Conservation (phyloP, 2,113 vertebrate genomes). For the Potamarius usumacintae region DNA sequence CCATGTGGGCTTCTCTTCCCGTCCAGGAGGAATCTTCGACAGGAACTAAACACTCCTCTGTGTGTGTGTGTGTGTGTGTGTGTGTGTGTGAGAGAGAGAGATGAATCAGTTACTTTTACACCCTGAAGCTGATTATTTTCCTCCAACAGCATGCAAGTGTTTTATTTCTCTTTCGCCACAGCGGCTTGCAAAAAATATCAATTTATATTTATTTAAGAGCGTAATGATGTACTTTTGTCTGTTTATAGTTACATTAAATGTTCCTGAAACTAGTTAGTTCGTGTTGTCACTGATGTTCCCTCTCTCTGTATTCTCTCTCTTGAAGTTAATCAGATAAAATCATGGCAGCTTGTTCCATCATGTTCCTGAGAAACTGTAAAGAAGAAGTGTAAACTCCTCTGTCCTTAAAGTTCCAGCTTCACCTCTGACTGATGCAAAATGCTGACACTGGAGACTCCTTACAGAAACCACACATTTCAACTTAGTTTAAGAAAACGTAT, state of each 20-base stretch:
- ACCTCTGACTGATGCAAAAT: too few relatives aligned
- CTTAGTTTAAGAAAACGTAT: too few relatives aligned
- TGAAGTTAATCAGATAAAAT: too few relatives aligned
- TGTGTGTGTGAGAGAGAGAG: not conserved
- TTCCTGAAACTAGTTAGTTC: not conserved
- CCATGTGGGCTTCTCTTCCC: not conserved
- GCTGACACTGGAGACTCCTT: too few relatives aligned
- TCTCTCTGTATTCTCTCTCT: not conserved
- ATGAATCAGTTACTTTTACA: not conserved
- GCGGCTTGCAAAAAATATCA: not conserved
- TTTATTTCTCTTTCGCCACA: not conserved
- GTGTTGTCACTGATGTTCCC: not conserved
- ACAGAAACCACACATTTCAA: too few relatives aligned
- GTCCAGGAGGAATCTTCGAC: not conserved
- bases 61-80: slow-evolving; percentile 8
- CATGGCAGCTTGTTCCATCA: too few relatives aligned
- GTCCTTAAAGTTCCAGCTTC: too few relatives aligned
- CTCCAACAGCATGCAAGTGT: not conserved
- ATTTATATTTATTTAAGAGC: too few relatives aligned
- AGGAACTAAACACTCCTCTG: not conserved
- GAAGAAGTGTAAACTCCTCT: too few relatives aligned
- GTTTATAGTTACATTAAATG: not conserved
- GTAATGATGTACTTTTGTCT: not conserved
- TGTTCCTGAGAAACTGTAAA: too few relatives aligned
- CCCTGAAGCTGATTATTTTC: not conserved